Base-by-base conservation (phyloP, 2,888 invertebrate species). In the Acrobasis suavella region DNA sequence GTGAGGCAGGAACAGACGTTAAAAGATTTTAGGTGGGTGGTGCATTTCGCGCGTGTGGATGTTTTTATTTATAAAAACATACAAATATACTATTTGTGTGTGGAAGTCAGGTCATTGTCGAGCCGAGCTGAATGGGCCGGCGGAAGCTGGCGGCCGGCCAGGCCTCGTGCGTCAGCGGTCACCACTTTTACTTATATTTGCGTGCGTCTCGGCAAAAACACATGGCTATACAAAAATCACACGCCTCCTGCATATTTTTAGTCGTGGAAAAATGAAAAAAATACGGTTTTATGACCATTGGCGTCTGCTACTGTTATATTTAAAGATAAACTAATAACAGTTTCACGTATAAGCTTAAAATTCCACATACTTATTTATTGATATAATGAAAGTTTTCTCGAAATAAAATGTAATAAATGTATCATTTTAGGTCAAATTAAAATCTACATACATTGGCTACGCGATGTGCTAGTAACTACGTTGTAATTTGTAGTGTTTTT, bases 31-130 rank as follows among this genome's bases (percentile, higher is more conserved):
- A 3, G 2, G 12, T 2, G 46, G 2, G 46, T 9, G 46, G 46
- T 9, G 46, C 6, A 46, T n/a, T 46, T 46, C n/a, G 46, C 12
- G n/a, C 46, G 46, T n/a, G 14, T 46, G 14, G 64, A 65, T 65
- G 67, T 69, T 65, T 60, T 58, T 68, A 66, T 66, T 69, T 66
- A 60, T 69, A 66, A 64, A 67, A 62, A 65, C 60, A 62, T 15
- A 55, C 55, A 55, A 62, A 62, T 49, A 50, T 49, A 58, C 51
- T 63, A 74, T 78, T 75, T 80, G 72, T 77, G 77, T 80, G 64
- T 69, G 69, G 73, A 77, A 85, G 86, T 83, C 87, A 78, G 91
- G 89, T 90, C 91, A 91, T 90, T 91, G 90, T 81, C 88, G 89
- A 86, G 65, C 5, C 69, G 65, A 77, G 71, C 85, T 91, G 91